These are phyloP conservation scores for Spodoptera frugiperda DNA, from an alignment of 1,140 invertebrate genomes.

Conservation along the genomic window DNA sequence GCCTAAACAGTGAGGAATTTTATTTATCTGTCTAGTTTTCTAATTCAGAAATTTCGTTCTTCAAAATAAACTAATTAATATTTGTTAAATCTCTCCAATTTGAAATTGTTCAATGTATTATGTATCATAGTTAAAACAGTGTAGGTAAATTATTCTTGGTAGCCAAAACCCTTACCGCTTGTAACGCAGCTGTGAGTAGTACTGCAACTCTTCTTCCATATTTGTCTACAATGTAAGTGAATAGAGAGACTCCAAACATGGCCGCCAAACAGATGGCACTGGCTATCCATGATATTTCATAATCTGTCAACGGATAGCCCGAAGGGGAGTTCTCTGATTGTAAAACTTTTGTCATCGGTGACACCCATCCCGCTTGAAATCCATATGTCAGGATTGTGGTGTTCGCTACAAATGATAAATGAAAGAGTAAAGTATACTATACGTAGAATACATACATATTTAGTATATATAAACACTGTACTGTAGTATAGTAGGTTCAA, in stretches of 20 bases:
- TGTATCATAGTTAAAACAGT: too few species aligned
- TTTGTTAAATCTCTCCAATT: too few species aligned
- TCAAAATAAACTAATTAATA: too few species aligned
- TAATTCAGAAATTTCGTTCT: too few species aligned
- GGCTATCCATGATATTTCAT: conserved; percentile 83
- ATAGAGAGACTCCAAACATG: conserved; percentile 52
- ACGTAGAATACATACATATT: too few species aligned
- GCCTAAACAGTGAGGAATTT: too few species aligned
- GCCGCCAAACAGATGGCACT: conserved; percentile 74
- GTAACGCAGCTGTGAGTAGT: conserved; percentile 33
- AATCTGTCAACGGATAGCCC: conserved; percentile 77
- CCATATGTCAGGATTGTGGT: conserved; percentile 83
- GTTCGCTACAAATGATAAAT: conserved; percentile 80
- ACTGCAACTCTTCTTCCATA: conserved; percentile 42
- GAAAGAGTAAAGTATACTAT: too few species aligned
- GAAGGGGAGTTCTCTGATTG: conserved; percentile 74
- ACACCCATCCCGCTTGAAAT: conserved; percentile 85
- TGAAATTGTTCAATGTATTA: too few species aligned
- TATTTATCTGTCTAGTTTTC: too few species aligned
- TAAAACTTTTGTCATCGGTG: conserved; percentile 83
- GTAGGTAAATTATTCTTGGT: too few species aligned
- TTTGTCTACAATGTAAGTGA: conserved; percentile 38
- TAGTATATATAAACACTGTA: too few species aligned
- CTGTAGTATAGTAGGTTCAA: too few species aligned
- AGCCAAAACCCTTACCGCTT: conserved; percentile 31